phyloP scores from a whole-genome alignment of 2,888 invertebrate species.

The Aplocera efformata region DNA sequence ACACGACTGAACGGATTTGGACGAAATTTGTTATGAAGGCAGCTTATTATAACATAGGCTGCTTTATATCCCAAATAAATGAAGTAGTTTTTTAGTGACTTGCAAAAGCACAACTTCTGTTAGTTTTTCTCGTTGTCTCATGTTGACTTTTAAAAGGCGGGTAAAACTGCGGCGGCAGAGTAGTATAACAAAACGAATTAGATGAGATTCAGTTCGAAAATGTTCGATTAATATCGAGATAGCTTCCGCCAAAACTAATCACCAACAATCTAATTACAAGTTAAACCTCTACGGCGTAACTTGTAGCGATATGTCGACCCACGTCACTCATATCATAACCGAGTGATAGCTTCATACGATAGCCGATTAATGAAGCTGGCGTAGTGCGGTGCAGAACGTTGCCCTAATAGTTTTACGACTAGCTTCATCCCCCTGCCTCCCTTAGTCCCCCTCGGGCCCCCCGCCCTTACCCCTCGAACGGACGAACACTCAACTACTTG shows the following conservation, averaged over 20 bases:
- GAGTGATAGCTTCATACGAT: constrained; percentile 73
- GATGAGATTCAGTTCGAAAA: neutral
- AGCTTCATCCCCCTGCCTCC: constrained; percentile 34
- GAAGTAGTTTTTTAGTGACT: no score
- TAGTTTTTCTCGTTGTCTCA: no score
- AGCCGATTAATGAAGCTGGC: constrained; percentile 76
- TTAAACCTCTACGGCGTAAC: constrained; percentile 23
- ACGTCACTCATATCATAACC: constrained; percentile 60
- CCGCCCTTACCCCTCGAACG: constrained; percentile 37
- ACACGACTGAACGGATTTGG: no score
- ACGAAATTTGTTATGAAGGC: no score
- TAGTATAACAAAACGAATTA: no score
- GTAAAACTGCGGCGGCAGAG: no score
- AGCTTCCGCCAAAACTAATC: constrained; percentile 10
- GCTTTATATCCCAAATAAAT: no score
- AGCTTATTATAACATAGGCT: no score
- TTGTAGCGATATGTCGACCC: constrained; percentile 49
- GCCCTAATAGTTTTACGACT: constrained; percentile 77
- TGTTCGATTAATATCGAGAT: neutral
- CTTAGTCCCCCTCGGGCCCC: constrained; percentile 19
- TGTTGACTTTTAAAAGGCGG: no score
- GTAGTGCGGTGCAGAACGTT: constrained; percentile 67
- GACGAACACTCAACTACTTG: constrained; percentile 64
- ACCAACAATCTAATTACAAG: constrained; percentile 26
- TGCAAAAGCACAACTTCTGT: no score